Base-by-base conservation (phyloP, 2,888 invertebrate species). In the Cryptosula pallasiana region DNA sequence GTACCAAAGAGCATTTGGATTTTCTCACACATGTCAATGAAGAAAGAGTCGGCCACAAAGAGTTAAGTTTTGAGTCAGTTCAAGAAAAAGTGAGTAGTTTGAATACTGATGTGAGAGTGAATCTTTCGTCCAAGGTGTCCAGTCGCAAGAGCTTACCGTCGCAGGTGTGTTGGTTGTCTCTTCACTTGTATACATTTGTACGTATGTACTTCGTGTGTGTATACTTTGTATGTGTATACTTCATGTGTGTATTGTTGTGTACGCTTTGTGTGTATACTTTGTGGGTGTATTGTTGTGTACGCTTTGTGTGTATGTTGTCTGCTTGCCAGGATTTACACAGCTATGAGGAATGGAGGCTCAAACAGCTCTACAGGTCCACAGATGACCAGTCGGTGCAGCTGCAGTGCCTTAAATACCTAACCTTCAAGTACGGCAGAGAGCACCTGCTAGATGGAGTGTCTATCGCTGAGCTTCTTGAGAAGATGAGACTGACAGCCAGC, bases 1-100 rank as follows among this genome's bases (percentile, higher is more conserved):
- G 97, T 2, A 99, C 98, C 82, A 93, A 95, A 89, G 99, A 99
- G 85, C 98, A 99, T 87, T 88, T 99, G 84, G 99, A 99, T 87
- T 99, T 97, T 84, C 91, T 98, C 89, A 63, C 63, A 27, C 63
- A 63, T 27, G 3, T 63, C 34, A 63, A n/a, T 63, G 63, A 63
- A 32, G 32, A 63, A 2, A 63, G 32, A 27, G 13, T 13, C 5
- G 32, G 32, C 9, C 27, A 63, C 27, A 32, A 5, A 29, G 63
- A 32, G 2, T n/a, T 63, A 13, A 63, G 9, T 27, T 63, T 63
- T n/a, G n/a, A 63, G 5, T 5, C 25, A 2, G 32, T 63, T 2
- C 20, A 25, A 74, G 96, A 97, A 86, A 86, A 2, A 32, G 63
- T 13, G 2, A 32, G 13, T 9, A 63, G 63, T 32, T 13, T 9